A percentile compares a stretch with the other conserved stretches of the same genome.
These are phyloP conservation scores for Holacanthella duospinosa DNA, from an alignment of 2,888 invertebrate genomes.

Conservation along the genomic window DNA sequence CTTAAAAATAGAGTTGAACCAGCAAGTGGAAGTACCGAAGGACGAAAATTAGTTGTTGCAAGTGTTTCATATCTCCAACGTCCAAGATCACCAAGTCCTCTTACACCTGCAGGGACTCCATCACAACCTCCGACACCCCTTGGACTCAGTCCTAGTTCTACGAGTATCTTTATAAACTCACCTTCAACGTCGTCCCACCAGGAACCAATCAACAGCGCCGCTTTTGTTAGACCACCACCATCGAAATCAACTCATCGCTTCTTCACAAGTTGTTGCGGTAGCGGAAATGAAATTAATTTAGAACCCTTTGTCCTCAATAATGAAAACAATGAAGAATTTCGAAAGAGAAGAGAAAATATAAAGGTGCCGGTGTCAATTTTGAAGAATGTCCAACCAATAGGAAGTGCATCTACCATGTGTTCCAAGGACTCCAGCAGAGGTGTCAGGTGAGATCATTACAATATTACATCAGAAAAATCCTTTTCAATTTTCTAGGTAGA, in stretches of 20 bases:
- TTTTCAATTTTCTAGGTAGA: too few species aligned
- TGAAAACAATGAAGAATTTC: background rate
- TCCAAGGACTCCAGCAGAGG: background rate
- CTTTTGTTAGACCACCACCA: background rate
- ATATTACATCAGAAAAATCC: too few species aligned
- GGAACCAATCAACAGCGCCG: background rate
- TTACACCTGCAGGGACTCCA: background rate
- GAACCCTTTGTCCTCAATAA: background rate
- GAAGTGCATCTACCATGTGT: background rate
- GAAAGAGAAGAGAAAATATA: too few species aligned
- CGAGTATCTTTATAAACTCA: background rate
- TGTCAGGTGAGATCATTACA: background rate
- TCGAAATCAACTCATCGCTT: background rate
- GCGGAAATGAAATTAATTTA: background rate
- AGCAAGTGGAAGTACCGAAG: slow-evolving; percentile 11
- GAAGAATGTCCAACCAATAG: too few species aligned
- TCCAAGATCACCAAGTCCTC: slow-evolving; percentile 30
- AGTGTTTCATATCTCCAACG: slow-evolving; percentile 33
- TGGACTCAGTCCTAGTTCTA: background rate
- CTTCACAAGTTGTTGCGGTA: background rate
- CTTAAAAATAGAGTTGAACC: background rate
- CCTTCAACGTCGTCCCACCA: background rate
- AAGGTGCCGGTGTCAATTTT: background rate
- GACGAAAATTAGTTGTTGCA: slow-evolving; percentile 33
- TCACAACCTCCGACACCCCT: background rate